These are phyloP conservation scores for Heliothis subflexa DNA, from an alignment of 1,140 invertebrate species.

Conservation along the genomic window DNA sequence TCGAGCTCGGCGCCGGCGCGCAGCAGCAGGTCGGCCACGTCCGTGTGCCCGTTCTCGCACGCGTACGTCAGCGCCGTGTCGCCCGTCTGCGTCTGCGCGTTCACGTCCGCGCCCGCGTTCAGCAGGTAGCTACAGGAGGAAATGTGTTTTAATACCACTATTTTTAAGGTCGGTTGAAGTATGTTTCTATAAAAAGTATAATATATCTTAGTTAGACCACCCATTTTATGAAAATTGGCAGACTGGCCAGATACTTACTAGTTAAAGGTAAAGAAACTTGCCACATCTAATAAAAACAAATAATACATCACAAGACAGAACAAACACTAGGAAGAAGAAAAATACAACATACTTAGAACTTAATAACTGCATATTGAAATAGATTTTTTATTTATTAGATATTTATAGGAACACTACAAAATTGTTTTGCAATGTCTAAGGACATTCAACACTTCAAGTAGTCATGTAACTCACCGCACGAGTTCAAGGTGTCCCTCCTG, in stretches of 20 bases:
- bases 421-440: neutral
- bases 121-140: slow-evolving; percentile 89
- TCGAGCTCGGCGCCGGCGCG: slow-evolving; percentile 96
- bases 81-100: slow-evolving; percentile 97
- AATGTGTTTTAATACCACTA: neutral
- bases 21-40: slow-evolving; percentile 96
- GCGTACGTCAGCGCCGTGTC: slow-evolving; percentile 99
- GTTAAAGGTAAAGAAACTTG: neutral
- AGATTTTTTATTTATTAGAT: too few relatives aligned
- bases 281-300: neutral
- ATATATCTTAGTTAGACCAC: too few relatives aligned
- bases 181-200: too few relatives aligned
- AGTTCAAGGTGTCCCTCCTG: slow-evolving; percentile 98
- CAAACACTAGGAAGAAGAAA: too few relatives aligned
- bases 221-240: too few relatives aligned
- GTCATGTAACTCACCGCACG: slow-evolving; percentile 86
- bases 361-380: too few relatives aligned
- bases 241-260: too few relatives aligned
- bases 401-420: too few relatives aligned
- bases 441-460: neutral
- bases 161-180: too few relatives aligned
- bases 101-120: slow-evolving; percentile 94
- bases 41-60: slow-evolving; percentile 98
- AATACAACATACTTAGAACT: too few relatives aligned
- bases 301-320: neutral